These are phyloP conservation scores for Nemapogon koenigi DNA, from an alignment of 2,888 invertebrate species.

Conservation along the genomic window DNA sequence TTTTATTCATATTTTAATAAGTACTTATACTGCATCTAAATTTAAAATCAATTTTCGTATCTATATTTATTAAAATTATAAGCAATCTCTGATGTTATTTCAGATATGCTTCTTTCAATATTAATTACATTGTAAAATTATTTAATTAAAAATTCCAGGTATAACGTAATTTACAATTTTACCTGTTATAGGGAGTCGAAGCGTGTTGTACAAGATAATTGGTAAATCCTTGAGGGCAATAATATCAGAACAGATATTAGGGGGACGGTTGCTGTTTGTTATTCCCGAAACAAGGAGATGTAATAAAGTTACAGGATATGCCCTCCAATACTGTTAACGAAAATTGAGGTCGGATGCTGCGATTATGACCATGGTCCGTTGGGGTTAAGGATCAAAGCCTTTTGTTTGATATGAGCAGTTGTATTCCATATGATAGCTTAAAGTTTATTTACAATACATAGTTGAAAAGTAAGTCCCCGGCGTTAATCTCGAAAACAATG, in stretches of 20 bases:
- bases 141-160: neutral
- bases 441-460: no score
- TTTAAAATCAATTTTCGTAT: no score
- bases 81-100: neutral
- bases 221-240: conserved; percentile 47
- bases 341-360: conserved; percentile 23
- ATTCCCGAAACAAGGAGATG: conserved; percentile 43
- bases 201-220: conserved; percentile 35
- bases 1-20: no score
- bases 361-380: conserved; percentile 28
- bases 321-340: conserved; percentile 38
- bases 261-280: conserved; percentile 36
- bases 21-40: no score
- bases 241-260: conserved; percentile 56
- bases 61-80: neutral
- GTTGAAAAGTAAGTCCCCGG: no score
- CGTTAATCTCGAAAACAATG: no score
- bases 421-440: neutral
- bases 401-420: neutral
- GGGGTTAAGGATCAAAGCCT: no score
- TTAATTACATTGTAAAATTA: neutral
- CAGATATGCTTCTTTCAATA: neutral
- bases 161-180: neutral
- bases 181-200: conserved; percentile 15
- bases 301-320: conserved; percentile 42